These are phyloP conservation scores for Papilio helenus DNA, from an alignment of 1,140 invertebrate species.

Conservation along the genomic window DNA sequence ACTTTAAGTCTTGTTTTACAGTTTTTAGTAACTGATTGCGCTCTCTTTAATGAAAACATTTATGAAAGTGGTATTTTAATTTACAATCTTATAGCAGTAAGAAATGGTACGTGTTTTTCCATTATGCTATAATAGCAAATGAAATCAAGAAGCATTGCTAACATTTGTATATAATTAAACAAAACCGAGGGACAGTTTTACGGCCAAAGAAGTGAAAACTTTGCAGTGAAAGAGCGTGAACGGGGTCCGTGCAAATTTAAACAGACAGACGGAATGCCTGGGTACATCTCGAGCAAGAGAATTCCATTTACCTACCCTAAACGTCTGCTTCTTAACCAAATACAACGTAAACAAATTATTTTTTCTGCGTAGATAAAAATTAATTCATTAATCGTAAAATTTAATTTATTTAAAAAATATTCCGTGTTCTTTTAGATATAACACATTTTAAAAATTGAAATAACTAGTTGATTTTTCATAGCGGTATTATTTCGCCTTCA, in stretches of 20 bases:
- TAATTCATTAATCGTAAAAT: too few relatives aligned
- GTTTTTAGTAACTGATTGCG: too few relatives aligned
- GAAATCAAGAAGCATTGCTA: slow-evolving; percentile 8
- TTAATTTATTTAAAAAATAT: neutral
- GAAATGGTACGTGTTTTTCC: neutral
- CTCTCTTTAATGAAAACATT: too few relatives aligned
- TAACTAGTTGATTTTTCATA: too few relatives aligned
- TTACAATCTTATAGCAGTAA: neutral
- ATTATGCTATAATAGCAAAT: neutral
- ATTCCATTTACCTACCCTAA: slow-evolving; percentile 54
- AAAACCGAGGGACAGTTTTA: slow-evolving; percentile 44
- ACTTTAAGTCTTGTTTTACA: too few relatives aligned
- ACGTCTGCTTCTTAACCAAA: slow-evolving; percentile 43
- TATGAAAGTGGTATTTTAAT: too few relatives aligned
- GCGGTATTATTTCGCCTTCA: too few relatives aligned
- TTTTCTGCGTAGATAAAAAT: slow-evolving; percentile 30
- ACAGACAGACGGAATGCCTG: slow-evolving; percentile 48
- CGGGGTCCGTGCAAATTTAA: slow-evolving; percentile 55
- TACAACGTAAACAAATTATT: slow-evolving; percentile 33
- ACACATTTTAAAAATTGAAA: neutral
- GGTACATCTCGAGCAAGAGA: slow-evolving; percentile 46
- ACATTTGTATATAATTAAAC: slow-evolving; percentile 40
- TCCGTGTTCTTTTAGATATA: too few relatives aligned
- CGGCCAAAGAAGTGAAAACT: slow-evolving; percentile 46
- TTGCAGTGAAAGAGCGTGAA: slow-evolving; percentile 41